Percentiles rank a stretch among this genome's conserved stretches.
Conservation (phyloP, 2,888 invertebrate genomes). For the Orchesellides sinensis region DNA sequence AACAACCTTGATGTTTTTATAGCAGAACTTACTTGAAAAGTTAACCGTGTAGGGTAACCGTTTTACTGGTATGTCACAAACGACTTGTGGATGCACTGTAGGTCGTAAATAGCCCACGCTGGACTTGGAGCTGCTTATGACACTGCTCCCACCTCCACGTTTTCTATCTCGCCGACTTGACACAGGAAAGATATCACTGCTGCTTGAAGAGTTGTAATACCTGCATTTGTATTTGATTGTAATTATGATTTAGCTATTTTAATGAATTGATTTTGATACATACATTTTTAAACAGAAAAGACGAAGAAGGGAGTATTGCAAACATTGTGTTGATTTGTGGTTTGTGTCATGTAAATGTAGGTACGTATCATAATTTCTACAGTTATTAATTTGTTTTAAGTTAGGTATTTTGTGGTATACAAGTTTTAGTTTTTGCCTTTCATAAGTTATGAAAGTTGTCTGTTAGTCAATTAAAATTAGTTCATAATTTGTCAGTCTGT, state of each 20-base stretch:
- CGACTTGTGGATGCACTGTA: conserved; percentile 81
- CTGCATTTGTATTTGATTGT: too few species aligned
- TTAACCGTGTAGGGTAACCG: conserved; percentile 73
- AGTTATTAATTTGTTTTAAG: conserved; percentile 7
- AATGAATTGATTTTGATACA: too few species aligned
- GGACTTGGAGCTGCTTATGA: conserved; percentile 58
- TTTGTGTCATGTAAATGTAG: conserved; percentile 12
- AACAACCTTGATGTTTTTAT: too few species aligned
- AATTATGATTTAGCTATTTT: too few species aligned
- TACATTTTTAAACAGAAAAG: not conserved
- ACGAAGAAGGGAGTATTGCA: not conserved
- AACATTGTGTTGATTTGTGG: not conserved
- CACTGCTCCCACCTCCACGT: conserved; percentile 62
- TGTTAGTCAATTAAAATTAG: conserved; percentile 27
- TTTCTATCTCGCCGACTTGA: conserved; percentile 64
- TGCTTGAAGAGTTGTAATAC: conserved; percentile 56
- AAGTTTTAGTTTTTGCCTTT: conserved; percentile 4
- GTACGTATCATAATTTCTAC: not conserved
- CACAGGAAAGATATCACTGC: conserved; percentile 73
- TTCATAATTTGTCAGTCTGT: conserved; percentile 33
- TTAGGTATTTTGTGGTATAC: not conserved
- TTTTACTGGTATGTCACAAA: conserved; percentile 80
- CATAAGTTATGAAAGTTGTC: not conserved
- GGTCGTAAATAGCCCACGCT: conserved; percentile 75
- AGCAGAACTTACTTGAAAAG: conserved; percentile 73